Base-by-base conservation (phyloP, 2,888 invertebrate genomes). In the Drosophila merina region DNA sequence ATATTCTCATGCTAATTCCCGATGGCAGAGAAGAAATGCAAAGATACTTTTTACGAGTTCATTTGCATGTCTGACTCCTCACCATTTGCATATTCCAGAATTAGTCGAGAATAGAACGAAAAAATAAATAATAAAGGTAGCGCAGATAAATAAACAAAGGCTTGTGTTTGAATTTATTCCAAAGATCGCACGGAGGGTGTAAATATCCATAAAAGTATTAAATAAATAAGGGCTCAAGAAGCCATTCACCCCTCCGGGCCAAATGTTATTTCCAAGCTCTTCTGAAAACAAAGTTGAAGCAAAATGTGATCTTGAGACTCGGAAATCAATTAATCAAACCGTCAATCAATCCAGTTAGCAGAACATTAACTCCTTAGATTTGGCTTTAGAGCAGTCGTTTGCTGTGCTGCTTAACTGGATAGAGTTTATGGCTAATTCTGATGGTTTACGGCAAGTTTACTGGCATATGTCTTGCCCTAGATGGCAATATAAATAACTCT, bases 1-100 rank as follows among this genome's bases (percentile, higher is more conserved):
- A 72, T 71, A 84, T 86, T 86, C 66, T 62, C 69, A 82, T 86
- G 81, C 74, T 66, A 81, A 81, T 81, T 80, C 47, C 14, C 14
- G 7, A 47, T 66, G 45, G 51, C 67, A 62, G 64, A 69, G 68
- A 67, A 86, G 70, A 67, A 44, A 72, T 72, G 69, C 73, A 56
- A 55, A 62, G 36, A 63, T 51, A 42, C 33, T 56, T 48, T 42
- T 42, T 7, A 69, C 62, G 8, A 14, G 49, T 55, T 62, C n/a
- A 84, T 86, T 86, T 75, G 75, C 75, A 80, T 77, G 45, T 54
- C 44, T 63, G 72, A 49, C 72, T 49, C 4, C 30, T 44, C 14
- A 1, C 5, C 14, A 67, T 44, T 57, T 45, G 57, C 71, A 56
- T 66, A 68, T 57, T 67, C 57, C 64, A 58, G 60, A 68, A 70